These are phyloP conservation scores for Cryptoprocta ferox DNA, from an alignment of 2,797 vertebrate species.

Conservation along the genomic window DNA sequence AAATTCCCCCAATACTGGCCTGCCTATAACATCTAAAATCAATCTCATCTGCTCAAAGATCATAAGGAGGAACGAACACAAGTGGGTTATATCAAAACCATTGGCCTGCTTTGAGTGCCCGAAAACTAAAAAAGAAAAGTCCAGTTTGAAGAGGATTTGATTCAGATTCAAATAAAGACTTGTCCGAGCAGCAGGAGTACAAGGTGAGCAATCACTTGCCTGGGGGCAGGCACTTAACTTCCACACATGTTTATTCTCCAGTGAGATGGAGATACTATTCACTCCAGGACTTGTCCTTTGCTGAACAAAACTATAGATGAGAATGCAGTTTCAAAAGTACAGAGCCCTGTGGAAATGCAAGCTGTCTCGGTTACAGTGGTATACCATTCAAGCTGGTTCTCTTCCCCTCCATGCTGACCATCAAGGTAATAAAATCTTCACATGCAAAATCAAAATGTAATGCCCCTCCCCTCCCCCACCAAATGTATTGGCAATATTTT, in stretches of 20 bases:
- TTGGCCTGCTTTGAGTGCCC: not conserved
- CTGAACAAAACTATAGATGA: not conserved
- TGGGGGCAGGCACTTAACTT: not conserved
- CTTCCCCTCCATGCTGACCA: not conserved
- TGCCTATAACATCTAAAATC: slow-evolving; percentile 54
- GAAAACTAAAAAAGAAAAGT: slow-evolving; percentile 46
- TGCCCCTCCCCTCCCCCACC: not conserved
- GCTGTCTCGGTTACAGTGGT: too few species aligned
- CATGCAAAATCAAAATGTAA: not conserved
- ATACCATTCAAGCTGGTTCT: not conserved
- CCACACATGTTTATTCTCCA: not conserved
- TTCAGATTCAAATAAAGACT: slow-evolving; percentile 17
- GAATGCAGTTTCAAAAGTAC: not conserved
- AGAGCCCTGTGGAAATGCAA: not conserved
- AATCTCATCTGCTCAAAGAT: slow-evolving; percentile 12
- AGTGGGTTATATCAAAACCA: not conserved
- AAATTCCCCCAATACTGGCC: not conserved
- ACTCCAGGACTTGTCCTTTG: not conserved
- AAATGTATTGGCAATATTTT: not conserved
- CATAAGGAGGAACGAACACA: slow-evolving; percentile 4
- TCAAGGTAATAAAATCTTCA: not conserved
- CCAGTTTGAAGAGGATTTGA: slow-evolving; percentile 5
- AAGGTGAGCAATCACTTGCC: not conserved
- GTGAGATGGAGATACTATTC: not conserved
- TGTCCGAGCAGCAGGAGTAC: not conserved